Percentiles rank a stretch among this genome's conserved stretches.
phyloP scores from a whole-genome alignment of 2,113 vertebrate species.

The Herpetotheres cachinnans region DNA sequence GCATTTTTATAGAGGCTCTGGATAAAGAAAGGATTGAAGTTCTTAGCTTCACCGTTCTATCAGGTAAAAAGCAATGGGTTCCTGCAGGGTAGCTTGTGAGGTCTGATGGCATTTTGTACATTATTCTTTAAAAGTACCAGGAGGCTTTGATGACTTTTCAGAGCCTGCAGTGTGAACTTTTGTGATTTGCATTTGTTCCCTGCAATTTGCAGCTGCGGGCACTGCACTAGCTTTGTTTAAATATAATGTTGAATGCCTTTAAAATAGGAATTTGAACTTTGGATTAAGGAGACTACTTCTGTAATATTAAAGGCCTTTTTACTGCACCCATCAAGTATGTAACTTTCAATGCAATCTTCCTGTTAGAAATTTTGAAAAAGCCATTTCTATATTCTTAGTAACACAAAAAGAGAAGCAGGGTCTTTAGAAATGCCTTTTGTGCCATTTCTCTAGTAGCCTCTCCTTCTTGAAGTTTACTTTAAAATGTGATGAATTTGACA shows the following conservation, averaged over 20 bases:
- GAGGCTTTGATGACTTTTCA: conserved; percentile 40
- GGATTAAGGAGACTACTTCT: conserved; percentile 38
- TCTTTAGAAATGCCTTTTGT: conserved; percentile 35
- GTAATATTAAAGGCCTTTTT: conserved; percentile 34
- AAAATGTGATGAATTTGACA: background rate
- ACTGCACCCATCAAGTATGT: background rate
- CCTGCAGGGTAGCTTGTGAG: conserved; percentile 23
- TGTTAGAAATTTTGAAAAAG: background rate
- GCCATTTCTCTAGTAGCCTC: background rate
- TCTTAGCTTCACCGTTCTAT: background rate
- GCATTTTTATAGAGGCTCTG: background rate
- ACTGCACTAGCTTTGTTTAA: conserved; percentile 47
- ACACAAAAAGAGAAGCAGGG: background rate
- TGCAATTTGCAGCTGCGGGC: conserved; percentile 49
- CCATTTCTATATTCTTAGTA: background rate
- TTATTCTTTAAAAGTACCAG: conserved; percentile 38
- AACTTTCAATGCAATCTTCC: conserved; percentile 6
- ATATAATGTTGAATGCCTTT: conserved; percentile 22
- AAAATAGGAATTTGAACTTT: conserved; percentile 40
- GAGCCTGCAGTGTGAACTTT: conserved; percentile 6
- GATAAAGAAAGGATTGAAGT: background rate
- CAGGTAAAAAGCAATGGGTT: conserved; percentile 17
- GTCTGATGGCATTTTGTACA: background rate
- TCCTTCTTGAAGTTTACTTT: background rate
- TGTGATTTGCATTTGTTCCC: conserved; percentile 56